Conservation (phyloP, 2,797 vertebrate genomes). For the Neosilurus mollespiculum region DNA sequence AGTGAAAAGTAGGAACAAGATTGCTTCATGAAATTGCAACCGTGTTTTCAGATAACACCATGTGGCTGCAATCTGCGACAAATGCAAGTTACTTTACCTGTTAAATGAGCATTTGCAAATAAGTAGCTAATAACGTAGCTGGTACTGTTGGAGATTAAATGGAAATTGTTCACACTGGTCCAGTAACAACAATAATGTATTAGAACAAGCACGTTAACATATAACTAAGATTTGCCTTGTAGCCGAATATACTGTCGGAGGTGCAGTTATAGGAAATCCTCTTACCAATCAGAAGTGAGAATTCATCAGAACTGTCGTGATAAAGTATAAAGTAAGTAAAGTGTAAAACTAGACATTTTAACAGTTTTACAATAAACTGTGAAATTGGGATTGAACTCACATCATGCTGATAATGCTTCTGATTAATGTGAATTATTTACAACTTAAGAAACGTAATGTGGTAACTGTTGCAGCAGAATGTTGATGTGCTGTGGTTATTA, state of each 20-base stretch:
- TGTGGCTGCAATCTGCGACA: background rate
- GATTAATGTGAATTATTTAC: slow-evolving; percentile 16
- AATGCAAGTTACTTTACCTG: background rate
- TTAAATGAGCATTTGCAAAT: background rate
- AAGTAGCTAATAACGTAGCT: background rate
- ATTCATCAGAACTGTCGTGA: background rate
- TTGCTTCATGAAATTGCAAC: background rate
- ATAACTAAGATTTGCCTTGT: background rate
- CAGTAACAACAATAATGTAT: background rate
- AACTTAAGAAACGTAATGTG: background rate
- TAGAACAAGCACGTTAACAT: background rate
- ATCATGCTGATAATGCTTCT: background rate
- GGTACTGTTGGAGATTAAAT: background rate
- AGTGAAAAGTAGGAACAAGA: background rate
- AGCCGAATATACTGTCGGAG: background rate
- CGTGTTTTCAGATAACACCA: background rate
- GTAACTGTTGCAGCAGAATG: background rate
- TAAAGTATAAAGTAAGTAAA: background rate
- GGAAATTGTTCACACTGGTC: background rate
- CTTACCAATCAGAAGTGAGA: background rate
- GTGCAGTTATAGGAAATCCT: background rate
- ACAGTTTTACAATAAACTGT: background rate
- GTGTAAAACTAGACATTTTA: no score
- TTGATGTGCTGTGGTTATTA: background rate
- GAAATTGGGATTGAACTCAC: no score